A percentile compares a stretch with the other conserved stretches of the same genome.
Evolutionary conservation across 2,888 invertebrate species (phyloP).

Genomic region (Dasysyrphus tricinctus): DNA sequence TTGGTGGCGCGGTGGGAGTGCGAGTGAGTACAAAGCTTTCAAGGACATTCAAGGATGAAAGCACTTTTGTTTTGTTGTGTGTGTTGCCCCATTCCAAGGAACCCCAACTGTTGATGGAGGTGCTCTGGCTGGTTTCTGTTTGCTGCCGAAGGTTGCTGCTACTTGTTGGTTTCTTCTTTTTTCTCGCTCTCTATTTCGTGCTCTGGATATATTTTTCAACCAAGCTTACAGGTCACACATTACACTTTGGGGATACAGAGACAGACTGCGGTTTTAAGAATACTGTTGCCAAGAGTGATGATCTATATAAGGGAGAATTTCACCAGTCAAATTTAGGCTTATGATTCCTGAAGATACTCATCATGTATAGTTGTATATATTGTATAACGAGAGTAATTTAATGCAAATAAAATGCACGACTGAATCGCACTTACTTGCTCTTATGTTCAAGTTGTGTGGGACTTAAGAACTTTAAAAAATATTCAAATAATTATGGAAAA

Average conservation of each 20-base stretch:
- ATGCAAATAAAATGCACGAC: no score
- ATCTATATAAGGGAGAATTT: constrained; percentile 3
- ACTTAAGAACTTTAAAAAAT: no score
- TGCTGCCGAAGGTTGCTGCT: constrained; percentile 68
- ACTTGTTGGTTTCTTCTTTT: constrained; percentile 65
- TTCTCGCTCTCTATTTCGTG: not conserved
- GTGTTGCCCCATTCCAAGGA: constrained; percentile 24
- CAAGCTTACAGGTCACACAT: constrained; percentile 38
- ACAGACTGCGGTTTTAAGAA: not conserved
- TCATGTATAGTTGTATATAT: no score
- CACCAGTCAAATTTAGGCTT: not conserved
- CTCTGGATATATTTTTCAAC: constrained; percentile 23
- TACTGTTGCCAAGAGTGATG: constrained; percentile 16
- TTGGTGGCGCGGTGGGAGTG: not conserved
- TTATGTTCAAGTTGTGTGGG: no score
- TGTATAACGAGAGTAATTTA: no score
- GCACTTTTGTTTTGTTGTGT: constrained; percentile 53
- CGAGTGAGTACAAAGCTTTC: constrained; percentile 58
- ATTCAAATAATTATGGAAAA: no score
- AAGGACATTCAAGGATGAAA: constrained; percentile 73
- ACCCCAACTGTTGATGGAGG: constrained; percentile 70
- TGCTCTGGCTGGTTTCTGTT: constrained; percentile 20
- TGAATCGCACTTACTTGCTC: no score
- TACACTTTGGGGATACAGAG: constrained; percentile 13
- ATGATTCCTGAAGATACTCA: no score